These are phyloP conservation scores for Hesperophylax magnus DNA, from an alignment of 1,140 invertebrate species.

Conservation along the genomic window DNA sequence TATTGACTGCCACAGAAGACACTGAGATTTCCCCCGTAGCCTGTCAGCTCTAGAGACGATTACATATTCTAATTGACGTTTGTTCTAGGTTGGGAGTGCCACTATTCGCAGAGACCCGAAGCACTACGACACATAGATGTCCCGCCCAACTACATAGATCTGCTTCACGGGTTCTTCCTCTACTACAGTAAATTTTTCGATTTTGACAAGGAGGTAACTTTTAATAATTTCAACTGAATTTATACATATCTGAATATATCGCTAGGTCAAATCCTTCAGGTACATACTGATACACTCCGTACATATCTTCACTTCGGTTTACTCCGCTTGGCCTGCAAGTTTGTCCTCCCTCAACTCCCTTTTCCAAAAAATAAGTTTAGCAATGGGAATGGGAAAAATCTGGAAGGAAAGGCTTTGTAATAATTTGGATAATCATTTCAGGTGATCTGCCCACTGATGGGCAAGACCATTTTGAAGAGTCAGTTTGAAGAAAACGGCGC, in stretches of 20 bases:
- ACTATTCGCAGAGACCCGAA: slow-evolving; percentile 51
- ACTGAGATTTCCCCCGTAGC: too few species aligned
- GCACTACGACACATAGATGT: slow-evolving; percentile 53
- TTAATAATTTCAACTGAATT: slow-evolving; percentile 34
- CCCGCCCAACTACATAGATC: slow-evolving; percentile 43
- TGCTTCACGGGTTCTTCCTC: slow-evolving; percentile 60
- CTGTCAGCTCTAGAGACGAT: too few species aligned
- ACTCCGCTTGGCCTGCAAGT: too few species aligned
- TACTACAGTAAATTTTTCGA: slow-evolving; percentile 60
- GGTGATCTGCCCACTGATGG: slow-evolving; percentile 63
- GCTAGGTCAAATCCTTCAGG: too few species aligned
- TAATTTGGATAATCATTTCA: slow-evolving; percentile 43
- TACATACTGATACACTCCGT: too few species aligned
- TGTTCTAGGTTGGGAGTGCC: slow-evolving; percentile 61
- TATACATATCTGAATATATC: too few species aligned
- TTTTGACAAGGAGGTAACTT: slow-evolving; percentile 58
- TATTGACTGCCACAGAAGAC: not conserved
- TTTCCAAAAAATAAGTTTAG: too few species aligned
- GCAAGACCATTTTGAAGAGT: slow-evolving; percentile 59
- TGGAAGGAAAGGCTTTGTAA: too few species aligned
- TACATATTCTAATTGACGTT: not conserved
- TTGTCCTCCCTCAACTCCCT: too few species aligned
- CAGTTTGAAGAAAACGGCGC: slow-evolving; percentile 57
- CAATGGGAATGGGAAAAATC: too few species aligned
- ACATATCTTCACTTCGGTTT: too few species aligned